These are phyloP conservation scores for Hippoglossus stenolepis DNA, from an alignment of 2,113 vertebrate species.

Conservation along the genomic window DNA sequence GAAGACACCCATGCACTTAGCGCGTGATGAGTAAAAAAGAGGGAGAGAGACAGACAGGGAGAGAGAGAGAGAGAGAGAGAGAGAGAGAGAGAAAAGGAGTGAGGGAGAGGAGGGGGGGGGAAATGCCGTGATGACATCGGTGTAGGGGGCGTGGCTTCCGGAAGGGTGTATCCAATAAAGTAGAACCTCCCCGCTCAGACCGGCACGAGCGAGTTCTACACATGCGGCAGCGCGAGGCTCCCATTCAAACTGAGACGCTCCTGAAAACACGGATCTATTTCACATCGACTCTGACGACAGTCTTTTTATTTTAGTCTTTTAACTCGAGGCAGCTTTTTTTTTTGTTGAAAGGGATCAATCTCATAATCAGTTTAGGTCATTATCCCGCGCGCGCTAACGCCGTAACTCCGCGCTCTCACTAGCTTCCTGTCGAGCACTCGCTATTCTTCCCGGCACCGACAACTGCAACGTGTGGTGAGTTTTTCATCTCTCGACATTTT, in stretches of 20 bases:
- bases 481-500: slow-evolving; percentile 7
- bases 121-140: background rate
- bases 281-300: background rate
- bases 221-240: slow-evolving; percentile 8
- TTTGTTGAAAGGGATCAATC: background rate
- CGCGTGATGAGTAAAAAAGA: slow-evolving; percentile 8
- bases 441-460: slow-evolving; percentile 25
- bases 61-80: too few relatives aligned
- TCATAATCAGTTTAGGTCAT: slow-evolving; percentile 7
- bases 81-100: too few relatives aligned
- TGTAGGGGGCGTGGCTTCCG: slow-evolving; percentile 31
- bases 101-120: background rate
- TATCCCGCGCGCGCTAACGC: slow-evolving; percentile 72
- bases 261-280: slow-evolving; percentile 3
- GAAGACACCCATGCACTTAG: background rate
- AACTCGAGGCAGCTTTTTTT: background rate
- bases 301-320: background rate
- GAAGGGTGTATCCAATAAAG: slow-evolving; percentile 45
- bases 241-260: slow-evolving; percentile 55
- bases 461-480: slow-evolving; percentile 73
- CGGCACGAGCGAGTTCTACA: slow-evolving; percentile 40
- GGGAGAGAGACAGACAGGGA: too few relatives aligned
- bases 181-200: background rate
- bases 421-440: background rate
- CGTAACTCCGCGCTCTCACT: slow-evolving; percentile 56